Percentiles rank a stretch among this genome's conserved stretches.
Evolutionary conservation across 2,797 vertebrate species (phyloP).

Genomic region (Sebastes steindachneri): DNA sequence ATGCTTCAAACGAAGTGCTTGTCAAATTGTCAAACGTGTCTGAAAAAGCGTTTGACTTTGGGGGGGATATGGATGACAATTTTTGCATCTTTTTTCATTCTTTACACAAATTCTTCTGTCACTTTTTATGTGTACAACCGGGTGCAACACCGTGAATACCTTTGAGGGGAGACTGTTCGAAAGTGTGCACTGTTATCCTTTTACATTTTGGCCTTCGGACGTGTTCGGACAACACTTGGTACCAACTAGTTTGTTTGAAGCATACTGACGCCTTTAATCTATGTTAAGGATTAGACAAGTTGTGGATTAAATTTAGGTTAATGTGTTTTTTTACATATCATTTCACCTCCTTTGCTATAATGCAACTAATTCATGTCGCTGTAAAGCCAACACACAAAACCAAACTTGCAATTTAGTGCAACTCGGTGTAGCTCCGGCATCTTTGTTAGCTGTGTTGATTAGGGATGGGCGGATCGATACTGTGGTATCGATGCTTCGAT

Average conservation of each 20-base stretch:
- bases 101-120: not conserved
- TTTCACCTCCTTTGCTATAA: not conserved
- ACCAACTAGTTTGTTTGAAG: slow-evolving; percentile 26
- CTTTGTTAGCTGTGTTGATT: slow-evolving; percentile 43
- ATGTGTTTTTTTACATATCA: not conserved
- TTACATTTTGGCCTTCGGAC: not conserved
- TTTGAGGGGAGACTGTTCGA: not conserved
- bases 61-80: not conserved
- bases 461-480: not conserved
- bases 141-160: not conserved
- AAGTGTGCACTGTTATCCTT: not conserved
- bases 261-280: slow-evolving; percentile 13
- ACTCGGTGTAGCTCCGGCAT: slow-evolving; percentile 20
- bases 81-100: not conserved
- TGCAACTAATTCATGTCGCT: not conserved
- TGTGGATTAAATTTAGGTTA: not conserved
- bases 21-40: not conserved
- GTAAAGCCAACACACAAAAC: not conserved
- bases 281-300: not conserved
- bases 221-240: not conserved
- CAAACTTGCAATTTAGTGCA: slow-evolving; percentile 16
- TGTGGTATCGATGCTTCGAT: not conserved
- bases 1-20: slow-evolving; percentile 21
- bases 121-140: not conserved
- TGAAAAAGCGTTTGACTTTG: too few species aligned